Conservation (phyloP, 1,140 invertebrate genomes). For the Battus philenor region DNA sequence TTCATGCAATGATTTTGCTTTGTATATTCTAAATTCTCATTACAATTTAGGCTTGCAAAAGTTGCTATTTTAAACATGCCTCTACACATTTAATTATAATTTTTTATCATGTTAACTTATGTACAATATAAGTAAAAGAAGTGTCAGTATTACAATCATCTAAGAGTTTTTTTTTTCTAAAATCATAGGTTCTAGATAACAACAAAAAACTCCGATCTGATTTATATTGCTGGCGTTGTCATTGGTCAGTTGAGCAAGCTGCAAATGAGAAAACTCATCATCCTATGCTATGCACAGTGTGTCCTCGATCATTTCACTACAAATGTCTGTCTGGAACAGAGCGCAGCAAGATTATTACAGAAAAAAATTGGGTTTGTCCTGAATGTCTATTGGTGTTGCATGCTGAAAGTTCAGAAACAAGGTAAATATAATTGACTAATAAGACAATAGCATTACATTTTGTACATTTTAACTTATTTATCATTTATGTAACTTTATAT, state of each 20-base stretch:
- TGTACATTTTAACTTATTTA: too few species aligned
- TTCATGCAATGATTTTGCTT: too few species aligned
- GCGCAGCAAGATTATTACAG: conserved; percentile 70
- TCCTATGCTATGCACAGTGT: conserved; percentile 84
- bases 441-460: too few species aligned
- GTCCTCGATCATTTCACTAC: conserved; percentile 90
- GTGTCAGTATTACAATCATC: not conserved
- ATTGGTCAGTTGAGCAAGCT: conserved; percentile 77
- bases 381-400: conserved; percentile 89
- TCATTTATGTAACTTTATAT: too few species aligned
- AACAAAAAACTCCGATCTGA: conserved; percentile 76
- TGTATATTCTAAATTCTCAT: too few species aligned
- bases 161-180: conserved; percentile 16
- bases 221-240: conserved; percentile 93
- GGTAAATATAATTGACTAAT: too few species aligned
- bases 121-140: not conserved
- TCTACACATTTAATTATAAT: too few species aligned
- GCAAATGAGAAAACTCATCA: conserved; percentile 62
- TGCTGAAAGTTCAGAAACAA: conserved; percentile 85
- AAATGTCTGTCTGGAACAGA: conserved; percentile 80
- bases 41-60: too few species aligned
- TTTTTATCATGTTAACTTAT: not conserved
- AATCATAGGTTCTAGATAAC: conserved; percentile 25
- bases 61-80: too few species aligned
- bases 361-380: conserved; percentile 87